A percentile compares a stretch with the other conserved stretches of the same genome.
Evolutionary conservation across 2,888 invertebrate genomes (phyloP).

Genomic region (Nymphalis c-album): DNA sequence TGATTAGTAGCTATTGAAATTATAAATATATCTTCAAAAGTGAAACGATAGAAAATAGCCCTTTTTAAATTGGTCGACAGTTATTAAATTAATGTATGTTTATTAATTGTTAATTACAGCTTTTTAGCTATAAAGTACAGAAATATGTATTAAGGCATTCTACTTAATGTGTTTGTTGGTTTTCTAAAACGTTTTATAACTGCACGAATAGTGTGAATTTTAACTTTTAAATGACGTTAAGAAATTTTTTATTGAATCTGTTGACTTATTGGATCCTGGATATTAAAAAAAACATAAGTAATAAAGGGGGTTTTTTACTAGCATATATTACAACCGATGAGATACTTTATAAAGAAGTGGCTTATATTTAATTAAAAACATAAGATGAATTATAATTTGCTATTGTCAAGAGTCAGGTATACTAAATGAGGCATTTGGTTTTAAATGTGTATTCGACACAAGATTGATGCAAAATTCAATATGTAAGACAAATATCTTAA

Average conservation of each 20-base stretch:
- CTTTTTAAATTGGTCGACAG: constrained; percentile 20
- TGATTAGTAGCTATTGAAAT: constrained; percentile 19
- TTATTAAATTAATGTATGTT: constrained; percentile 16
- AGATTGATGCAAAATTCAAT: background rate
- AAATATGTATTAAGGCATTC: constrained; percentile 20
- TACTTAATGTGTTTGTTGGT: constrained; percentile 29
- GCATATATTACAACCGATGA: background rate
- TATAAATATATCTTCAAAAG: constrained; percentile 7
- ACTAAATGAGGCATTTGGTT: background rate
- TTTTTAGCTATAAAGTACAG: constrained; percentile 21
- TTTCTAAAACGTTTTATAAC: constrained; percentile 8
- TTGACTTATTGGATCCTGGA: background rate
- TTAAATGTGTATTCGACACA: background rate
- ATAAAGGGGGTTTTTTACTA: too few relatives aligned
- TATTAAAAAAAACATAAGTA: background rate
- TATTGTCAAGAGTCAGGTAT: background rate
- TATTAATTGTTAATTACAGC: constrained; percentile 24
- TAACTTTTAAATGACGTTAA: background rate
- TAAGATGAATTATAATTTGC: background rate
- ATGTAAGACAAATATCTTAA: too few relatives aligned
- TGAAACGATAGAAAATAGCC: constrained; percentile 23
- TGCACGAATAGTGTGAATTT: constrained; percentile 9
- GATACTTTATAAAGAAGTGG: background rate
- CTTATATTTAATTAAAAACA: background rate
- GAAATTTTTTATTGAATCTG: background rate